Conservation (phyloP, 23 tunicate genomes). For the Ciona savignyi region DNA sequence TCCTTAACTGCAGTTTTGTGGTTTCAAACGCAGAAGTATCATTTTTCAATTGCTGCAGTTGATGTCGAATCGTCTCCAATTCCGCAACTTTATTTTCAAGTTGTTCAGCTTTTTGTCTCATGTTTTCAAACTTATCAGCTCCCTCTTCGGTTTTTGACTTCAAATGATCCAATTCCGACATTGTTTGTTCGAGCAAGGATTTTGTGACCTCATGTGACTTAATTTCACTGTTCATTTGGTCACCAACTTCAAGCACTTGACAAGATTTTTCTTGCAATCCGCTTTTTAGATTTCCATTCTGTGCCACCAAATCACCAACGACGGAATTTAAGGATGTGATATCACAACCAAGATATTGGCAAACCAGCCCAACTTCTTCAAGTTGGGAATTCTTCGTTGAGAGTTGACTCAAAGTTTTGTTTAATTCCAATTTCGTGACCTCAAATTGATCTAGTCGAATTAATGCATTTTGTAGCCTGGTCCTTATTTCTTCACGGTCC, state of each 20-base stretch:
- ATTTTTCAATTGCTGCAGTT: no score
- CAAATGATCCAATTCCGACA: not conserved
- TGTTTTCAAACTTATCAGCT: not conserved
- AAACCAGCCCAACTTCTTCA: not conserved
- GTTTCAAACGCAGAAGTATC: no score
- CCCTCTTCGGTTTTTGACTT: not conserved
- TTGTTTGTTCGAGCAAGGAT: not conserved
- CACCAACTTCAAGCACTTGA: not conserved
- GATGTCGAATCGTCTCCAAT: not conserved
- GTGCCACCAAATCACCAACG: not conserved
- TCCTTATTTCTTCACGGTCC: no score
- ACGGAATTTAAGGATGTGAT: not conserved
- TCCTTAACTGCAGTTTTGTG: no score
- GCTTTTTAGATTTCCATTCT: not conserved
- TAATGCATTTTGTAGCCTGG: no score
- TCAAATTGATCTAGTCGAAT: no score
- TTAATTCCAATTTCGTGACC: no score
- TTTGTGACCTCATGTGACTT: not conserved
- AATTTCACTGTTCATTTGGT: not conserved
- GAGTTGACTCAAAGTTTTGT: no score
- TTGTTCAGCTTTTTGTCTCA: not conserved
- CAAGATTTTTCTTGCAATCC: not conserved
- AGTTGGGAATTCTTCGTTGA: not conserved
- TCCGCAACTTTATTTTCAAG: not conserved
- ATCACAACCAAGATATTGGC: not conserved